phyloP scores from a whole-genome alignment of 2,797 vertebrate species.

The Gymnocypris eckloni region DNA sequence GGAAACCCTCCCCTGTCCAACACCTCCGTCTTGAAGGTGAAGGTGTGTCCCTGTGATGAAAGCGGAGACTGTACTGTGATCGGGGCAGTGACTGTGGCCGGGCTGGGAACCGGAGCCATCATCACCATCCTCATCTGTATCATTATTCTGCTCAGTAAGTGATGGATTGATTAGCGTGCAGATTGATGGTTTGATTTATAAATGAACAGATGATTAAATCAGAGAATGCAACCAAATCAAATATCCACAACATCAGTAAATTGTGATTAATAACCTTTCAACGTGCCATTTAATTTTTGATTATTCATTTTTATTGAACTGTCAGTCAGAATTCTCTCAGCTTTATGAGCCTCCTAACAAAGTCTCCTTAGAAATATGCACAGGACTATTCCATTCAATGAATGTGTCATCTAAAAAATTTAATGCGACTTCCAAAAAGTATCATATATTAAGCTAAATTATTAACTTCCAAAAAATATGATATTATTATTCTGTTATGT shows the following conservation, averaged over 20 bases:
- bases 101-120: constrained; percentile 95
- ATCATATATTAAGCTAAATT: background rate
- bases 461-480: background rate
- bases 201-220: constrained; percentile 27
- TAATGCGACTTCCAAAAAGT: background rate
- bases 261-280: constrained; percentile 35
- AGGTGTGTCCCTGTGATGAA: constrained; percentile 95
- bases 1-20: constrained; percentile 96
- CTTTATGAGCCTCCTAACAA: background rate
- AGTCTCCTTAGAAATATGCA: background rate
- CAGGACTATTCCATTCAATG: background rate
- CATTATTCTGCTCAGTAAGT: constrained; percentile 90
- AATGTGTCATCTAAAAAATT: background rate
- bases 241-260: constrained; percentile 11
- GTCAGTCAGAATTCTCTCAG: constrained; percentile 6
- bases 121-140: constrained; percentile 96
- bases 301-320: background rate
- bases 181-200: constrained; percentile 22
- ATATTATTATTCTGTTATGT: background rate
- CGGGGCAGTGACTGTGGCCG: constrained; percentile 90
- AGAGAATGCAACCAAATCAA: constrained; percentile 6
- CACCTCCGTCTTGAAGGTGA: constrained; percentile 91
- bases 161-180: background rate
- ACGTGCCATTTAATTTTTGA: background rate
- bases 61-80: constrained; percentile 93